phyloP scores from a whole-genome alignment of 2,888 invertebrate species.

The Nemotelus pantherinus region DNA sequence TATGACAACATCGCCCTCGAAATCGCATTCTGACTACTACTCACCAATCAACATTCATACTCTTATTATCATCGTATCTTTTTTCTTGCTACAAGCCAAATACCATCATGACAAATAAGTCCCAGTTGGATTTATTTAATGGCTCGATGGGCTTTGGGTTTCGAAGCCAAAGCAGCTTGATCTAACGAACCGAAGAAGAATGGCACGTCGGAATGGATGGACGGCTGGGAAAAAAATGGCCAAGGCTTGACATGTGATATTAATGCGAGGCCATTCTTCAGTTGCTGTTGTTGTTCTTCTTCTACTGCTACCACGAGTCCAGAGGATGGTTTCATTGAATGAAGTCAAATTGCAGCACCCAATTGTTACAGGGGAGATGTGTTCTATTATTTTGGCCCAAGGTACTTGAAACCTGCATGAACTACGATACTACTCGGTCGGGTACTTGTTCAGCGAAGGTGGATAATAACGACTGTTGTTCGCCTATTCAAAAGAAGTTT shows the following conservation, averaged over 20 bases:
- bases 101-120: constrained; percentile 39
- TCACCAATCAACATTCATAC: background rate
- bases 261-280: constrained; percentile 20
- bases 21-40: too few species aligned
- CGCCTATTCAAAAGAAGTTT: constrained; percentile 32
- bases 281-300: constrained; percentile 3
- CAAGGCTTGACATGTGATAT: constrained; percentile 30
- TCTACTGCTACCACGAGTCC: background rate
- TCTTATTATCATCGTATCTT: background rate
- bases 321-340: constrained; percentile 44
- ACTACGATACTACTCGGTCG: background rate
- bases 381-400: constrained; percentile 30
- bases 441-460: constrained; percentile 15
- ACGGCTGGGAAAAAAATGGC: constrained; percentile 16
- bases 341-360: constrained; percentile 49
- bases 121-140: constrained; percentile 36
- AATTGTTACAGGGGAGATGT: constrained; percentile 46
- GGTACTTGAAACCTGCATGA: background rate
- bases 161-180: constrained; percentile 4
- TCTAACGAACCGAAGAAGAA: constrained; percentile 2
- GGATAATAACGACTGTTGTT: constrained; percentile 16
- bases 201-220: background rate
- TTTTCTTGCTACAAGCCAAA: constrained; percentile 1
- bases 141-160: constrained; percentile 13
- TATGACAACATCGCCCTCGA: too few species aligned